A percentile compares a stretch with the other conserved stretches of the same genome.
Conservation (phyloP, 1,140 invertebrate genomes). For the Ectropis grisescens region DNA sequence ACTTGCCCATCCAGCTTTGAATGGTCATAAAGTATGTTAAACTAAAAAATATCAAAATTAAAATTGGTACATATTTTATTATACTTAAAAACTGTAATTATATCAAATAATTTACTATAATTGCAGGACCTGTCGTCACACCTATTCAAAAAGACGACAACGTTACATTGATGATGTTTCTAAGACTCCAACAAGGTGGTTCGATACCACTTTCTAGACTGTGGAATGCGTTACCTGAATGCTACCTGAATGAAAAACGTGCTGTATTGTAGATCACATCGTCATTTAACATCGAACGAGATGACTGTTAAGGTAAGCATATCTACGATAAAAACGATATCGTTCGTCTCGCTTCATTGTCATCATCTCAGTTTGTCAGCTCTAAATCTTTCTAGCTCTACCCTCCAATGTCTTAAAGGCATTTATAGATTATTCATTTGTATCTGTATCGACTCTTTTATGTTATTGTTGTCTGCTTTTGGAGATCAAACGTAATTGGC, state of each 20-base stretch:
- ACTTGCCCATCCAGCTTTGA: too few species aligned
- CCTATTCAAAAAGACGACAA: too few species aligned
- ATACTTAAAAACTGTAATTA: too few species aligned
- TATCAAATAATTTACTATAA: too few species aligned
- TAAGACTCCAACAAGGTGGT: too few species aligned
- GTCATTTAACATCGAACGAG: neutral
- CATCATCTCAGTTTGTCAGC: neutral
- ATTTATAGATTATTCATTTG: conserved; percentile 67
- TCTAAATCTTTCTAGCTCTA: conserved; percentile 19
- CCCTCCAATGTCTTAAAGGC: conserved; percentile 53
- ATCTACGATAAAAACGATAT: neutral
- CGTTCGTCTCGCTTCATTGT: neutral
- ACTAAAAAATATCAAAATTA: too few species aligned
- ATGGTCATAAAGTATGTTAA: too few species aligned
- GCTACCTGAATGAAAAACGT: neutral
- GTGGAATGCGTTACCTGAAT: too few species aligned
- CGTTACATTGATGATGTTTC: too few species aligned
- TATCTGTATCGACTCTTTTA: conserved; percentile 59
- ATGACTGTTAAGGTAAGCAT: neutral
- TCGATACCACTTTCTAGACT: too few species aligned
- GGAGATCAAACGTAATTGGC: conserved; percentile 41
- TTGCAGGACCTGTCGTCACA: too few species aligned
- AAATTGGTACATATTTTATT: too few species aligned
- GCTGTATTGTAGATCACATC: neutral
- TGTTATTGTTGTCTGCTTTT: conserved; percentile 55